Evolutionary conservation across 1,140 invertebrate species (phyloP), one percentile per base, ranked within the genome.

Genomic region (Euschistus heros): DNA sequence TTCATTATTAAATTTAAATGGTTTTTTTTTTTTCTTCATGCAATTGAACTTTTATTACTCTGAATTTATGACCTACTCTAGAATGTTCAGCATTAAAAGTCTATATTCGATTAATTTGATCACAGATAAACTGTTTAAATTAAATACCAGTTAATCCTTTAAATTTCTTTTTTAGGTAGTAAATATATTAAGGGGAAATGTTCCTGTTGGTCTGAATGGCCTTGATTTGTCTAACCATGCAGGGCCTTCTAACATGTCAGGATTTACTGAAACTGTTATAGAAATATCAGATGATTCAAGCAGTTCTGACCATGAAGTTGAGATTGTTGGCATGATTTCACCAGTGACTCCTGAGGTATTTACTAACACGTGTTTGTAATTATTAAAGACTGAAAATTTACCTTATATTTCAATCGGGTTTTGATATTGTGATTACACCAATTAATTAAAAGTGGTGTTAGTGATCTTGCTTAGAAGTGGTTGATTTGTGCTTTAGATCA

Each of bases 271-370:
- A 20, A 13, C n/a, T 20, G 47, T 50, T 50, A 50, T 57, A 17
- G 24, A 24, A 10, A 24, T 24, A 57, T 24, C 24, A 27, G 20
- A 17, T 17, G 54, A 57, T 57, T 57, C 47, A 2, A 50, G 47
- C 47, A 20, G 7, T 24, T 57, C 54, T 57, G 54, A 57, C 24
- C 14, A 26, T 27, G 54, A 57, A 57, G 54, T 57, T 22, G 54
- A 57, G 24, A 26, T 57, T 17, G 24, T 57, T 26, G 15, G 24
- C 24, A 24, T 57, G 15, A 57, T 17, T 13, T 37, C 33, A 18
- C 20, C 54, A 57, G 15, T 24, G 2, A 57, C 54, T 24, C 54
- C 54, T 24, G 54, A 24, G 54, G 54, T 57, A 57, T 20, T 50
- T 6, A 54, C 6, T 54, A 30, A 7, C 27, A 30, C 27, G 2